Conservation (phyloP, 2,888 invertebrate genomes). For the Eristalis arbustorum region DNA sequence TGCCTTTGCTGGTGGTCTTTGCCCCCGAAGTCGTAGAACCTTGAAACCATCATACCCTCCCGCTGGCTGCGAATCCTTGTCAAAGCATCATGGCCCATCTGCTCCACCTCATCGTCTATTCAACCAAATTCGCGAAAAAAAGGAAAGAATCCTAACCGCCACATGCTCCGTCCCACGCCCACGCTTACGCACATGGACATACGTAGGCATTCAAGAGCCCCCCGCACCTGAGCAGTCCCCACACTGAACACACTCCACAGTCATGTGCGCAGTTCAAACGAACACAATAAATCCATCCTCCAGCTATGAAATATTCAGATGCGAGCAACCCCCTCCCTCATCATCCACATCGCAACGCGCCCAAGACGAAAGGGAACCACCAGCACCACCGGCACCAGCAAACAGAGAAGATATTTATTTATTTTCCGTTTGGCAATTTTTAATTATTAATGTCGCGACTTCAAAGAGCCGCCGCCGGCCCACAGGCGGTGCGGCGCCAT, state of each 20-base stretch:
- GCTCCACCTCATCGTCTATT: no score
- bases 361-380: neutral
- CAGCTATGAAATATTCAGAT: conserved; percentile 17
- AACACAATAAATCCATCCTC: conserved; percentile 3
- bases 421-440: neutral
- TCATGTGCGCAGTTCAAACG: neutral
- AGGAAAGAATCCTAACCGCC: no score
- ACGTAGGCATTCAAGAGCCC: neutral
- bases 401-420: neutral
- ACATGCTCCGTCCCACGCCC: no score
- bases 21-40: no score
- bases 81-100: no score
- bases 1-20: no score
- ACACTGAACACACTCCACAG: no score
- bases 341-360: neutral
- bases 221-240: neutral
- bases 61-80: no score
- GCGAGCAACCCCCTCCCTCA: neutral
- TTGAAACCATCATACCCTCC: no score
- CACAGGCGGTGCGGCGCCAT: neutral
- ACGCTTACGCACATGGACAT: no score
- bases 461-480: neutral
- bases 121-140: no score
- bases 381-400: neutral
- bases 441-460: neutral